Conservation (phyloP, 2,888 invertebrate species). For the Drosophila sordidula region DNA sequence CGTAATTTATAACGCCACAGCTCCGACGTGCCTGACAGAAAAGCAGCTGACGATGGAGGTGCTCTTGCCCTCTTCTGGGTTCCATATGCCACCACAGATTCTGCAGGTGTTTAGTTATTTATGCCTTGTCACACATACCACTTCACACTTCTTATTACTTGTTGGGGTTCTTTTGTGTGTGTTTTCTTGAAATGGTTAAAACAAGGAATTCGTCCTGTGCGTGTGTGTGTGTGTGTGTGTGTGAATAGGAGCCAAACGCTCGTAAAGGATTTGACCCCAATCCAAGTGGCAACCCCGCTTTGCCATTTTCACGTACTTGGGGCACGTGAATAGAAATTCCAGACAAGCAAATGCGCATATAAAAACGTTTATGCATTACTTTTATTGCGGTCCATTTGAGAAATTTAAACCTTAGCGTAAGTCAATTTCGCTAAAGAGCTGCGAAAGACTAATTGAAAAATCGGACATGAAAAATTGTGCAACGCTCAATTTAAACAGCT, state of each 20-base stretch:
- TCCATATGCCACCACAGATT: slow-evolving; percentile 34
- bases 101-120: slow-evolving; percentile 80
- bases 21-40: slow-evolving; percentile 62
- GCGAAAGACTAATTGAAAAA: slow-evolving; percentile 1
- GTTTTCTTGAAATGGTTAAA: slow-evolving; percentile 34
- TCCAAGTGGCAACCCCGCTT: slow-evolving; percentile 34
- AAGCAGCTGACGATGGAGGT: slow-evolving; percentile 30
- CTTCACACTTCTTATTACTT: slow-evolving; percentile 52
- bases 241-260: slow-evolving; percentile 30
- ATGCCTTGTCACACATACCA: slow-evolving; percentile 75
- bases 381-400: slow-evolving; percentile 39
- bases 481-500: background rate
- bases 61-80: slow-evolving; percentile 1
- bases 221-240: slow-evolving; percentile 14
- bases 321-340: slow-evolving; percentile 41
- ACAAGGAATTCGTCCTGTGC: slow-evolving; percentile 52
- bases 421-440: slow-evolving; percentile 15
- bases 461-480: background rate
- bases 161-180: slow-evolving; percentile 28
- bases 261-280: slow-evolving; percentile 64
- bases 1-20: slow-evolving; percentile 73
- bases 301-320: slow-evolving; percentile 44
- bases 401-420: slow-evolving; percentile 25
- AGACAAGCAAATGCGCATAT: slow-evolving; percentile 41
- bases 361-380: slow-evolving; percentile 58